Conservation (phyloP, 2,113 vertebrate species). For the Uria lomvia region DNA sequence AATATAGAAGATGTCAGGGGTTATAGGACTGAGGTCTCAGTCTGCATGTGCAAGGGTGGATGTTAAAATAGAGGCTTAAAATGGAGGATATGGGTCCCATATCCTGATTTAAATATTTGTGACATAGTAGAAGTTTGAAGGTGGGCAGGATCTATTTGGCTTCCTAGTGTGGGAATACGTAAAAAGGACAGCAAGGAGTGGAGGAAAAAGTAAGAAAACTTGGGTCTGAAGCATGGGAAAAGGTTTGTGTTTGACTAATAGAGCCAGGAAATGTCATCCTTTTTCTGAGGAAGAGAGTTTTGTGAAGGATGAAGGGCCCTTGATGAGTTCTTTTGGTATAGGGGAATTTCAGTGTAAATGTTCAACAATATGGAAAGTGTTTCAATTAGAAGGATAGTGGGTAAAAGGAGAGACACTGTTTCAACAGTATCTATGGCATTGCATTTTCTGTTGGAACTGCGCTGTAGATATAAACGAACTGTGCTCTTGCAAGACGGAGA, state of each 20-base stretch:
- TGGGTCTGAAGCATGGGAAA: not conserved
- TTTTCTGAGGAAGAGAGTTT: not conserved
- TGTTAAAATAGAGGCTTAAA: not conserved
- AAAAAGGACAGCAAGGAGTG: not conserved
- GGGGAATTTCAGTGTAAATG: not conserved
- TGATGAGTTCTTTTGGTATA: not conserved
- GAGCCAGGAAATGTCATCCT: not conserved
- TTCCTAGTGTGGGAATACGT: not conserved
- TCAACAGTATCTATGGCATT: not conserved
- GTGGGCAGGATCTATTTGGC: not conserved
- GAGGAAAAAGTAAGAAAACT: not conserved
- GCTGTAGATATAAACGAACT: not conserved
- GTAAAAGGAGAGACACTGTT: not conserved
- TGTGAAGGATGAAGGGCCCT: not conserved
- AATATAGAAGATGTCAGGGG: not conserved
- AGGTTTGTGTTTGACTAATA: not conserved
- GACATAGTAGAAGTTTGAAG: not conserved
- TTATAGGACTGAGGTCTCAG: not conserved
- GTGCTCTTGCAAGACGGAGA: not conserved
- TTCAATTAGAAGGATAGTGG: not conserved
- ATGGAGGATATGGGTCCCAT: not conserved
- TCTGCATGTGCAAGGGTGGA: not conserved
- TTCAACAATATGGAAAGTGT: not conserved
- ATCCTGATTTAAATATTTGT: not conserved
- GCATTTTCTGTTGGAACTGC: not conserved